Conservation (phyloP, 1,140 invertebrate species). For the Cherax destructor region DNA sequence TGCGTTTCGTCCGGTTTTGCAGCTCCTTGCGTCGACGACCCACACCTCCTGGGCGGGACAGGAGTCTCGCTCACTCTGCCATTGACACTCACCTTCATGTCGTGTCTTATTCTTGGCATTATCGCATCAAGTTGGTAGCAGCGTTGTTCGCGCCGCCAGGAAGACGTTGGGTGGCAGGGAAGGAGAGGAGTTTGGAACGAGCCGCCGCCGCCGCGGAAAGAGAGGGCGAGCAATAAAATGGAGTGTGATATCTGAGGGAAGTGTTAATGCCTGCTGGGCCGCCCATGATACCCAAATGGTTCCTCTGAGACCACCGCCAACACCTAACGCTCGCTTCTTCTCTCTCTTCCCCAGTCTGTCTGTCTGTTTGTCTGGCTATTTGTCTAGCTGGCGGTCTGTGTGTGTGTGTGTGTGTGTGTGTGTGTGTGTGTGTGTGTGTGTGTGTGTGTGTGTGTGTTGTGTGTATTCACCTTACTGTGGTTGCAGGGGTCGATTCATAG, state of each 20-base stretch:
- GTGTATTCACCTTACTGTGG: too few relatives aligned
- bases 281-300: background rate
- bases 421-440: background rate
- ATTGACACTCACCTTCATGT: background rate
- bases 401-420: background rate
- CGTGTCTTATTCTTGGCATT: too few relatives aligned
- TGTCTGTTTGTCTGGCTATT: background rate
- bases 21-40: background rate
- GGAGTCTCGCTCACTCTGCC: too few relatives aligned
- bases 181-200: too few relatives aligned
- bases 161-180: too few relatives aligned
- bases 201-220: background rate
- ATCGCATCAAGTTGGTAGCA: too few relatives aligned
- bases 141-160: too few relatives aligned
- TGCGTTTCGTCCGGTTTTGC: conserved; percentile 12
- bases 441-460: background rate
- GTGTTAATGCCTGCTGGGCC: background rate
- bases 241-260: background rate
- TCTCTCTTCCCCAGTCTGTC: background rate
- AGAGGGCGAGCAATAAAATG: background rate
- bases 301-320: background rate
- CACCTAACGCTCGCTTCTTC: background rate
- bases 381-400: background rate
- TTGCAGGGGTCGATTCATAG: too few relatives aligned
- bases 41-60: background rate